Evolutionary conservation across 30 jellyfish, hydroid and myxozoan genomes (phyloP), one percentile per base, ranked within the genome.

Genomic region (Pseudorhiza aurosa): DNA sequence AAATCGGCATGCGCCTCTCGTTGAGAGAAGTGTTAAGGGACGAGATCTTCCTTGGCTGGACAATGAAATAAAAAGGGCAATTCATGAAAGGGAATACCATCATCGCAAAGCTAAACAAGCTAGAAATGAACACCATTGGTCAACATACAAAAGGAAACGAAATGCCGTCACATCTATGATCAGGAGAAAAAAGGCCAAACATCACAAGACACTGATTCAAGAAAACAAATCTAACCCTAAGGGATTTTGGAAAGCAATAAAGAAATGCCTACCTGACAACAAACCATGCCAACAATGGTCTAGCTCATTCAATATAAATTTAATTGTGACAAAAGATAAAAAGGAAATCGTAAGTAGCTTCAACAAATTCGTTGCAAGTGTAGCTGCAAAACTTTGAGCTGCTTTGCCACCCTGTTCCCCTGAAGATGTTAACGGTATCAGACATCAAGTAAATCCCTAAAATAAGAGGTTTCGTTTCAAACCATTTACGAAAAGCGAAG

Each of bases 211-310:
- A 29, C 68, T 85, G 62, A 29, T 85, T 72, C 86, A 62, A 74
- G 96, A 83, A 83, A 58, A 55, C 0, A 64, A 21, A 53, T 33
- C 72, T 0, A 22, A 69, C 31, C 95, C 95, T 9, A 83, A 58
- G 67, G 88, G 74, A 43, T 58, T 83, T 83, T 83, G 95, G 95
- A 83, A 69, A 56, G 69, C 72, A 83, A 83, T 83, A 22, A 55
- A 83, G 65, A 43, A 59, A 42, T 65, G 86, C 58, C 80, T 28
- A 50, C 78, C 93, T 53, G 78, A 71, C 81, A 72, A 74, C 62
- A 76, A 83, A 51, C 4, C 85, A 60, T 58, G 85, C 75, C 68
- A 63, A 50, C 90, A 60, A 47, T 58, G 77, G 83, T 63, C 72
- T 21, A 58, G 70, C 24, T 60, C 94, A 58, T 85, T 74, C 70